A percentile compares a stretch with the other conserved stretches of the same genome.
These are phyloP conservation scores for Atherinomorus stipes DNA, from an alignment of 2,113 vertebrate species.

Conservation along the genomic window DNA sequence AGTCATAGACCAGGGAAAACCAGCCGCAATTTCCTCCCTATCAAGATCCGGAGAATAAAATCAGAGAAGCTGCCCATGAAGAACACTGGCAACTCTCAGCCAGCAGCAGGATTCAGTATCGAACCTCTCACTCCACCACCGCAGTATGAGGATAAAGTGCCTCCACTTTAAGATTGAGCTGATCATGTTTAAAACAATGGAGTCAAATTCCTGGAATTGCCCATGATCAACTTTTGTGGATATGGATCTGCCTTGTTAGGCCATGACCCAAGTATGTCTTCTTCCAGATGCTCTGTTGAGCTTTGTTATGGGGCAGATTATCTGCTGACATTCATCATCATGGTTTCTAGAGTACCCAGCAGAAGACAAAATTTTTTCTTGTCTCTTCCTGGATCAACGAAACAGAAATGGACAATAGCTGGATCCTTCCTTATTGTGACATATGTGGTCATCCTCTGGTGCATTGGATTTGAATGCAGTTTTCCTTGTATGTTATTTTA, in stretches of 20 bases:
- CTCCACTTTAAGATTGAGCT: constrained; percentile 62
- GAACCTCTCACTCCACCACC: constrained; percentile 95
- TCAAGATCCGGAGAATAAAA: constrained; percentile 93
- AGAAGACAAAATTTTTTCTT: not conserved
- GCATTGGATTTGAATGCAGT: constrained; percentile 12
- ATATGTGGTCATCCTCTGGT: not conserved
- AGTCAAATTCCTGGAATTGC: constrained; percentile 29
- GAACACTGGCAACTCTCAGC: constrained; percentile 76
- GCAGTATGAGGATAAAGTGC: constrained; percentile 88
- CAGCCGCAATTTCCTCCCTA: constrained; percentile 85
- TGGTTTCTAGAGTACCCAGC: constrained; percentile 26
- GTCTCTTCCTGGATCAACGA: constrained; percentile 35
- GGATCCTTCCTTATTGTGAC: not conserved
- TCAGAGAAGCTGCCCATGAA: constrained; percentile 92
- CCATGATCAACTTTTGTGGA: constrained; percentile 10
- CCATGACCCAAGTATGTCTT: constrained; percentile 6
- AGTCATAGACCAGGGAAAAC: constrained; percentile 77
- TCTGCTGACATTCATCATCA: constrained; percentile 7
- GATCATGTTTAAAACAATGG: constrained; percentile 10
- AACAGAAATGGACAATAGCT: not conserved
- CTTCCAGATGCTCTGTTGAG: constrained; percentile 1
- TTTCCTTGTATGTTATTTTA: not conserved
- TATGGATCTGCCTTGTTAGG: constrained; percentile 19
- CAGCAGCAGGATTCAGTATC: constrained; percentile 77
- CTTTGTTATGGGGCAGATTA: constrained; percentile 16